Evolutionary conservation across 2,888 invertebrate species (phyloP), one percentile per base, ranked within the genome.

Genomic region (Phasia obesa): DNA sequence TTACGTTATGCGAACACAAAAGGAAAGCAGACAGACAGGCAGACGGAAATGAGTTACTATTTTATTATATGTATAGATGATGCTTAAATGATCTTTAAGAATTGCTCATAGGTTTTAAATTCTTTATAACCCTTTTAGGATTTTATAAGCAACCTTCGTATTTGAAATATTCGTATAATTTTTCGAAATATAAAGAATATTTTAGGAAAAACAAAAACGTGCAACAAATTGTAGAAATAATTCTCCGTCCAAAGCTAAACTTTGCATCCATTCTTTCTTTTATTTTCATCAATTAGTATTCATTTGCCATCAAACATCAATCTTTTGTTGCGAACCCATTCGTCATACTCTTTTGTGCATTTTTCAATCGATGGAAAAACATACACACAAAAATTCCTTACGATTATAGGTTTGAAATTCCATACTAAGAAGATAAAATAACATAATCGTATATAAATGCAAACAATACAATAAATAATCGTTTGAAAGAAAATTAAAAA

Each of bases 361-460:
- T 42, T 51, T 42, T 21, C 17, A 62, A 70, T 47, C 44, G 27
- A 77, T 35, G 1, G 19, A 65, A 57, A 57, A 64, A n/a, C 19
- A 65, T 44, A 42, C 47, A 70, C 76, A 79, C 47, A 31, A 67
- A 70, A 79, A 79, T 76, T 75, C 71, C 71, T 71, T 67, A n/a
- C n/a, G n/a, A n/a, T n/a, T 55, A 57, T 57, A 35, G 62, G 49
- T 79, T 83, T 67, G 60, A 79, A 83, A 83, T 83, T 69, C 74
- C 74, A 70, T 65, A 38, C 25, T 35, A 70, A 73, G 47, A 57
- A 78, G 38, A 78, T 70, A 62, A 42, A 44, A 60, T 42, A 44
- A 77, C 47, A 53, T 38, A 73, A 57, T 57, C 49, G 55, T 38
- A 49, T 51, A 74, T 62, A 35, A 57, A 59, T 38, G 21, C 44